Base-by-base conservation (phyloP, 2,113 vertebrate genomes). In the Oophaga pumilio region DNA sequence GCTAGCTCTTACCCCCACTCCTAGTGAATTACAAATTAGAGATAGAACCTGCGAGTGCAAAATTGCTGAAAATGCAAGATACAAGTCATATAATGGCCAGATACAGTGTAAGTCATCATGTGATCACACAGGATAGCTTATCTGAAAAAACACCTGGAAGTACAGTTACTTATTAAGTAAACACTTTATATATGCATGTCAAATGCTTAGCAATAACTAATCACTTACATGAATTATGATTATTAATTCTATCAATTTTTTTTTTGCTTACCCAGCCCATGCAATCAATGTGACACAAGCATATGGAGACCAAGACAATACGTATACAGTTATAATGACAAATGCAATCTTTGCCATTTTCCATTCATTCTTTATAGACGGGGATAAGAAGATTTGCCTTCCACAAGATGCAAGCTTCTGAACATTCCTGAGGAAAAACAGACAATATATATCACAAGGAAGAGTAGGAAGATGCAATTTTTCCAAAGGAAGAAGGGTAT, bases 301-400 rank as follows among this genome's bases (percentile, higher is more conserved):
- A 56, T 94, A 94, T 0, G 94, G 94, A 89, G 93, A 94, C 94
- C 94, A 94, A 60, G 94, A 94, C 87, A 93, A 50, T 11, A 94
- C 93, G 89, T 89, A 94, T 26, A 94, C 93, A 79, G 93, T 18
- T 71, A 94, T 94, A 85, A 89, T 92, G 59, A 94, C 93, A 85
- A 94, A 93, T 50, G 94, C 94, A 89, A 94, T 93, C 91, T 94
- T 94, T 89, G 93, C 94, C 89, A 94, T 68, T 79, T 93, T 94
- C 94, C 94, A 94, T 74, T 94, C 94, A 73, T 92, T 93, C 80
- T 87, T 92, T 10, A 94, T 81, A 52, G 91, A 91, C 49, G 92
- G 91, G 24, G 94, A 92, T 60, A 93, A 80, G 68, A 76, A 90
- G 28, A 91, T 87, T 84, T 92, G 94, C 57, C 89, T 49, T 33